Percentiles rank a stretch among this genome's conserved stretches.
phyloP scores from a whole-genome alignment of 2,797 vertebrate genomes.

The Adelosebastes latens region DNA sequence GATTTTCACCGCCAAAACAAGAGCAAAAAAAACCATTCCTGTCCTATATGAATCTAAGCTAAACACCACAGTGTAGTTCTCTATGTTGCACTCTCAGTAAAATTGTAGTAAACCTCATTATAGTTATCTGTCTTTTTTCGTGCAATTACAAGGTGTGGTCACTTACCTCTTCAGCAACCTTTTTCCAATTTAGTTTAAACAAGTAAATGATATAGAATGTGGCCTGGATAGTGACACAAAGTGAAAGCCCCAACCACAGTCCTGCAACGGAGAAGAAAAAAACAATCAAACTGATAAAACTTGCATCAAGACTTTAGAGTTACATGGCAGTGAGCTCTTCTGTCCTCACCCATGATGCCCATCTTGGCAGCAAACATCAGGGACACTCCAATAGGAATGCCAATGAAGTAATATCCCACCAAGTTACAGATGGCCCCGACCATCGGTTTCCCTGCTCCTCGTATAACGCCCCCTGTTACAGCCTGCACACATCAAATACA shows the following conservation, averaged over 20 bases:
- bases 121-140: not conserved
- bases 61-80: not conserved
- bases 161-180: slow-evolving; percentile 83
- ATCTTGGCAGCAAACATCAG: slow-evolving; percentile 85
- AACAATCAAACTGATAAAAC: not conserved
- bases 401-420: slow-evolving; percentile 83
- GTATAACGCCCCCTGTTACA: slow-evolving; percentile 82
- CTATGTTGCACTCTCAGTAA: not conserved
- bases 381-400: slow-evolving; percentile 84
- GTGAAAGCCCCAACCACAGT: slow-evolving; percentile 85
- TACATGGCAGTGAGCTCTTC: not conserved
- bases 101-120: not conserved
- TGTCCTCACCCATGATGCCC: slow-evolving; percentile 83
- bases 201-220: slow-evolving; percentile 80
- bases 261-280: slow-evolving; percentile 66
- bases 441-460: slow-evolving; percentile 85
- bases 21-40: not conserved
- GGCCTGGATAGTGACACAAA: slow-evolving; percentile 79
- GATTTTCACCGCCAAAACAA: not conserved
- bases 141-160: not conserved
- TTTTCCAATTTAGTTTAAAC: slow-evolving; percentile 85
- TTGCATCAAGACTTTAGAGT: not conserved
- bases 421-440: slow-evolving; percentile 84
- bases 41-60: not conserved
- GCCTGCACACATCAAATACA: slow-evolving; percentile 63